These are phyloP conservation scores for Cyprinodon variegatus DNA, from an alignment of 2,113 vertebrate genomes.

Conservation along the genomic window DNA sequence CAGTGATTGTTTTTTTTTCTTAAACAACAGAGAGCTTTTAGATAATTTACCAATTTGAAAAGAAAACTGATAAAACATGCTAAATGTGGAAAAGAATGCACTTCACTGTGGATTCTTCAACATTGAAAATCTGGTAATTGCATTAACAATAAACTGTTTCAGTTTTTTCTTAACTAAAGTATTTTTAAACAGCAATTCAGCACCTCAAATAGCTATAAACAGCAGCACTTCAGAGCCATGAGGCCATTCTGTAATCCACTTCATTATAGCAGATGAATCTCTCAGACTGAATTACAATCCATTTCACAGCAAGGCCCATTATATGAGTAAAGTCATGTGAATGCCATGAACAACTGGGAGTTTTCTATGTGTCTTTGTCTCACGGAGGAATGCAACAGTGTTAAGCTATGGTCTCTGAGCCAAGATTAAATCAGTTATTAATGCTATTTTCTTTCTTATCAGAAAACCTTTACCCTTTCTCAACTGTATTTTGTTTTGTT, in stretches of 20 bases:
- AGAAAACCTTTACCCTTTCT: not conserved
- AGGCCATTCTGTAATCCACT: slow-evolving; percentile 57
- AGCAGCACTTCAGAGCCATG: slow-evolving; percentile 15
- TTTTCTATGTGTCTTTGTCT: slow-evolving; percentile 25
- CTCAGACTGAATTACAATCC: slow-evolving; percentile 55
- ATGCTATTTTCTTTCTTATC: slow-evolving; percentile 11
- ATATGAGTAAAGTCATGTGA: slow-evolving; percentile 67
- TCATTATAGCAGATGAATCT: slow-evolving; percentile 35
- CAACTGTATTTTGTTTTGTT: slow-evolving; percentile 3
- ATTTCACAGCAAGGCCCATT: slow-evolving; percentile 54
- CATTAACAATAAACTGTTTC: not conserved
- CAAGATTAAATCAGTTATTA: slow-evolving; percentile 19
- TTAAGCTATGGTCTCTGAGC: slow-evolving; percentile 30
- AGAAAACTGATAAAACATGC: not conserved
- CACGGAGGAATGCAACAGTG: slow-evolving; percentile 6
- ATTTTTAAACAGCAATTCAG: slow-evolving; percentile 6
- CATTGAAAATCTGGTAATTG: not conserved
- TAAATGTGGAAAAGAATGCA: not conserved
- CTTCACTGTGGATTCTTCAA: too few relatives aligned
- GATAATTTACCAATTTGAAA: not conserved
- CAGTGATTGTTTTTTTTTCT: too few relatives aligned
- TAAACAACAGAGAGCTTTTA: not conserved
- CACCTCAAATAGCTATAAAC: slow-evolving; percentile 1
- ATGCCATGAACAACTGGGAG: slow-evolving; percentile 35
- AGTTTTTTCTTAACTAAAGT: not conserved